Evolutionary conservation across 2,113 vertebrate genomes (phyloP).

Genomic region (Sylvilagus bachmani): DNA sequence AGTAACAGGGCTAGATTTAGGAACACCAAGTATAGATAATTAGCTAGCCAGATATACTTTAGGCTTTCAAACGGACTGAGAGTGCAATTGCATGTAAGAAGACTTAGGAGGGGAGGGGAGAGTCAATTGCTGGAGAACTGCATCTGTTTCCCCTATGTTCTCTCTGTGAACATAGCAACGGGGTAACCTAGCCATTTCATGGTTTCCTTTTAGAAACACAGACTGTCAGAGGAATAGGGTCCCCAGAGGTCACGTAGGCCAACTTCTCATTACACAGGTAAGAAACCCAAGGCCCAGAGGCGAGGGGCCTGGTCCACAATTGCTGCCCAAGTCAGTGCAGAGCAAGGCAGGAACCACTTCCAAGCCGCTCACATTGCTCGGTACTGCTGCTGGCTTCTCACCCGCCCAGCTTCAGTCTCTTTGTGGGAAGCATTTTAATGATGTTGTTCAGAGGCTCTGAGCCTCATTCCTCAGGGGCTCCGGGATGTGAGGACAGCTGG

Average conservation of each 20-base stretch:
- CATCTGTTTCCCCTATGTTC: not conserved
- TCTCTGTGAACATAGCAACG: not conserved
- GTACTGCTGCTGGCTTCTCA: not conserved
- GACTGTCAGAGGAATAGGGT: not conserved
- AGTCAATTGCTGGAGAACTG: not conserved
- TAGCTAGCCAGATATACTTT: not conserved
- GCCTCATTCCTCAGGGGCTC: constrained; percentile 43
- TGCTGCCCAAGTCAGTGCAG: too few species aligned
- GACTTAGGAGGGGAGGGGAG: not conserved
- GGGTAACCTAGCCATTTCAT: not conserved
- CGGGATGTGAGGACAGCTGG: constrained; percentile 49
- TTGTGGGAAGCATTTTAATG: constrained; percentile 65
- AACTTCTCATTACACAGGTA: not conserved
- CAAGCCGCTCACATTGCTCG: accelerated
- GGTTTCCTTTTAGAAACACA: not conserved
- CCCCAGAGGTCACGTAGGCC: not conserved
- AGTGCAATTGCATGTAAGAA: not conserved
- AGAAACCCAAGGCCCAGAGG: not conserved
- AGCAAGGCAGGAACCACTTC: not conserved
- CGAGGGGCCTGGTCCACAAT: not conserved
- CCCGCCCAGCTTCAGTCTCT: not conserved
- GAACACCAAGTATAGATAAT: not conserved
- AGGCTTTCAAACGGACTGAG: not conserved
- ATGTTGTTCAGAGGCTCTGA: not conserved
- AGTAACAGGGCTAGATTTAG: not conserved